Percentiles rank a stretch among this genome's conserved stretches.
Evolutionary conservation across 2,797 vertebrate species (phyloP).

Genomic region (Calcarius lapponicus): DNA sequence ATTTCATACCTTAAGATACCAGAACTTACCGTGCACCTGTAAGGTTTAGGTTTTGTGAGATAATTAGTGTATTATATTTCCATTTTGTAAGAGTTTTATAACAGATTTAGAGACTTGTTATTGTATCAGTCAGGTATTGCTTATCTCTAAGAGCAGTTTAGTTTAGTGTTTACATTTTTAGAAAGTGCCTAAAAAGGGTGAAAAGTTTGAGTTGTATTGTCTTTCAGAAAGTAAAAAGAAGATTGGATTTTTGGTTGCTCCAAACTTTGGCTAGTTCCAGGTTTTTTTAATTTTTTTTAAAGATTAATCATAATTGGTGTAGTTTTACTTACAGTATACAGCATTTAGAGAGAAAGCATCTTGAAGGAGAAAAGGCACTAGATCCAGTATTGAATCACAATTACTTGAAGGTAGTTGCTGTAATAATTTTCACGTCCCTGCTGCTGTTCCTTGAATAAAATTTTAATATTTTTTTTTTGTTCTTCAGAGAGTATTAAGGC

Average conservation of each 20-base stretch:
- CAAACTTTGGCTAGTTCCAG: background rate
- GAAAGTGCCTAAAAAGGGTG: background rate
- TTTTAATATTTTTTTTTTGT: background rate
- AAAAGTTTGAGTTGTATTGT: background rate
- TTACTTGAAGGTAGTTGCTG: background rate
- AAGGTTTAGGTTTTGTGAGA: background rate
- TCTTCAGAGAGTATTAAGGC: background rate
- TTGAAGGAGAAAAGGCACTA: background rate
- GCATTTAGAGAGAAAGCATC: background rate
- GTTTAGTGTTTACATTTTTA: background rate
- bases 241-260: background rate
- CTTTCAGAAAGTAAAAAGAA: background rate
- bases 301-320: too few relatives aligned
- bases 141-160: background rate
- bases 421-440: background rate
- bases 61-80: background rate
- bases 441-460: background rate
- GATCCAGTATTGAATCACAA: background rate
- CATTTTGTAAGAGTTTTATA: background rate
- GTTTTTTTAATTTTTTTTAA: background rate
- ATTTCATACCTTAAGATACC: background rate
- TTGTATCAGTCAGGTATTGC: background rate
- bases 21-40: background rate
- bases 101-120: background rate
- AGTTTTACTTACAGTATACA: background rate